Percentiles rank a stretch among this genome's conserved stretches.
Conservation (phyloP, 2,113 vertebrate species). For the Sorex araneus region DNA sequence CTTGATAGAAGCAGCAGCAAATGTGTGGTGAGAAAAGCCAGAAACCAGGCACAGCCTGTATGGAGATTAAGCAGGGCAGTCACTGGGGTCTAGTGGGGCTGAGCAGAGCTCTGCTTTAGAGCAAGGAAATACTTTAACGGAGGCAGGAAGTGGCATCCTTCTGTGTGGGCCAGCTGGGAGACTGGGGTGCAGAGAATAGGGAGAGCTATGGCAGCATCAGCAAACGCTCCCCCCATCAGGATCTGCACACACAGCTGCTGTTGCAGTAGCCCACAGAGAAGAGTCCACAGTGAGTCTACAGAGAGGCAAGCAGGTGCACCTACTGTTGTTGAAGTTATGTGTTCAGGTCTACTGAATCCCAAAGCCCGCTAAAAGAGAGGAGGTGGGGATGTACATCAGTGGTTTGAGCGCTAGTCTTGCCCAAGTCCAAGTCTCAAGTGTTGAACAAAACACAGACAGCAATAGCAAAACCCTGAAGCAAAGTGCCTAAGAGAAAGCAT, state of each 20-base stretch:
- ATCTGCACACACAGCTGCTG: not conserved
- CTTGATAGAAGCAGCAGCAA: not conserved
- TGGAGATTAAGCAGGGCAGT: not conserved
- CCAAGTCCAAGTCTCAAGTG: not conserved
- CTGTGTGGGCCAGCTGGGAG: not conserved
- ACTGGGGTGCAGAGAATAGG: not conserved
- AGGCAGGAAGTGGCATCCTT: not conserved
- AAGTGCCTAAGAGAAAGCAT: not conserved
- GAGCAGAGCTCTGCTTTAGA: not conserved
- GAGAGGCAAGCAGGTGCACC: not conserved
- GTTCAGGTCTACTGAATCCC: not conserved
- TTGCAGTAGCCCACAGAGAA: not conserved
- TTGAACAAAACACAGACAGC: too few relatives aligned
- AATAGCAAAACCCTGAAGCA: not conserved
- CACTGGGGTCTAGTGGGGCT: not conserved
- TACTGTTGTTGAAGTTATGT: not conserved
- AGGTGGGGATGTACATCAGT: not conserved
- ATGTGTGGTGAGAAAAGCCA: not conserved
- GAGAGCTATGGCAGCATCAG: too few relatives aligned
- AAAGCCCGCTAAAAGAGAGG: not conserved
- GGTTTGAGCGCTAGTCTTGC: not conserved
- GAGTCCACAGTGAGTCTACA: too few relatives aligned
- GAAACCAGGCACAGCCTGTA: not conserved
- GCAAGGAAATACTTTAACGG: not conserved
- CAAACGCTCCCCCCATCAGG: too few relatives aligned